phyloP scores from a whole-genome alignment of 2,113 vertebrate genomes.

The Colinus virginianus region DNA sequence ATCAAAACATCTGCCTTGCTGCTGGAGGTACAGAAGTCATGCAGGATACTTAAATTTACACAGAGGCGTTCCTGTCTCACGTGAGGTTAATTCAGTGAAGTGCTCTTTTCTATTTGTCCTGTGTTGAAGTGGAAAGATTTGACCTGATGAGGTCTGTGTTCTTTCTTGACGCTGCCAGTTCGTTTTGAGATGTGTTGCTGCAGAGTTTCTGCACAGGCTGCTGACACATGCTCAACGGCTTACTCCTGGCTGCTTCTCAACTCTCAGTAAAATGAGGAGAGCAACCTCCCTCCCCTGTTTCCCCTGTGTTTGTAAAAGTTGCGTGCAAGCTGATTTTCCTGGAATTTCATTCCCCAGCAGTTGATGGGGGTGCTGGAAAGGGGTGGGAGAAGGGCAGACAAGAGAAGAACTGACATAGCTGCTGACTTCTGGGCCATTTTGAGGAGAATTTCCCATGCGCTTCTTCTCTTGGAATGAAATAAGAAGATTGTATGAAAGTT shows the following conservation, averaged over 20 bases:
- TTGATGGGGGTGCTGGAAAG: background rate
- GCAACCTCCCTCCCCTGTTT: background rate
- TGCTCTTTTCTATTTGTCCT: conserved; percentile 37
- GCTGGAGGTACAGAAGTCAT: conserved; percentile 25
- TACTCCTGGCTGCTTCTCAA: conserved; percentile 24
- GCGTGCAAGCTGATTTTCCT: background rate
- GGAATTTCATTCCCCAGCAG: background rate
- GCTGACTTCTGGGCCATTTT: background rate
- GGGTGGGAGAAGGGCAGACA: background rate
- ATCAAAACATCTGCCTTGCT: conserved; percentile 22
- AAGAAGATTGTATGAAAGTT: background rate
- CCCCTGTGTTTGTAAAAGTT: background rate
- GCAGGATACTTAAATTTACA: conserved; percentile 39
- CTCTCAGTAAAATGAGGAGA: background rate
- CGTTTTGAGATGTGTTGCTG: conserved; percentile 11
- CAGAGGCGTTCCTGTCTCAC: conserved; percentile 28
- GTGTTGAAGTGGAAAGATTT: conserved; percentile 56
- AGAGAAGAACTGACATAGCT: background rate
- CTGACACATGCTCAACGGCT: background rate
- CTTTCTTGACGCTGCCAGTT: conserved; percentile 47
- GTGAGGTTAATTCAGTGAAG: conserved; percentile 59
- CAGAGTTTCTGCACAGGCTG: conserved; percentile 1
- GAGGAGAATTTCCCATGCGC: background rate
- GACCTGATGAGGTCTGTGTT: conserved; percentile 48
- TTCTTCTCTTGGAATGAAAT: conserved; percentile 1